Base-by-base conservation (phyloP, 2,797 vertebrate genomes). In the Argyrosomus regius region DNA sequence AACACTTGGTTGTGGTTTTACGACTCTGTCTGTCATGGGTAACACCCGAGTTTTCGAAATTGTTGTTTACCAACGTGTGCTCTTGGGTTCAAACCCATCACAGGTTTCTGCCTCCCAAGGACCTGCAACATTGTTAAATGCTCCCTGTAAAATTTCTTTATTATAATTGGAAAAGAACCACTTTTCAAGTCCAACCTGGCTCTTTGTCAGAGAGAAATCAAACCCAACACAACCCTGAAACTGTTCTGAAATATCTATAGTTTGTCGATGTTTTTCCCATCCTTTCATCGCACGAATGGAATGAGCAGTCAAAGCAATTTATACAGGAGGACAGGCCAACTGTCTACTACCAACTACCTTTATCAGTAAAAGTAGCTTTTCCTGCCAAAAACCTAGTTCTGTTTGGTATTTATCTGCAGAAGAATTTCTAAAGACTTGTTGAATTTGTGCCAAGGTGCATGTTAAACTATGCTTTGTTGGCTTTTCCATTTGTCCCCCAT, bases 351-450 rank as follows among this genome's bases (percentile, higher is more conserved):
- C 35, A 45, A 68, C 41, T 57, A 49, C 49, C 41, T 57, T 70
- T 54, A 61, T 71, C 18, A 69, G 35, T 81, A 72, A 68, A 75
- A 77, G 78, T 24, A 43, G 26, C 59, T 65, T 45, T 71, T 75
- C 18, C 61, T 35, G 45, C n/a, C 26, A 74, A 77, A 80, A 80
- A 49, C 16, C 43, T 22, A 14, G 14, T 28, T 77, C 52, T 59
- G 26, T 66, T 6, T 57, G 20, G 48, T 58, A 24, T 53, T 72
- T 24, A 28, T 53, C 18, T 69, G 49, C 26, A n/a, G 6, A 49
- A 43, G 43, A 58, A 26, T 61, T 59, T 61, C 17, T 45, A 45
- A 59, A 69, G 35, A 64, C 46, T 54, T 14, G 11, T 39, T 78
- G 52, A 58, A 60, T 78, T 35, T 57, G 6, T 72, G 66, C 64